Evolutionary conservation across 2,797 vertebrate species (phyloP), one percentile per base, ranked within the genome.

Genomic region (Todus mexicanus): DNA sequence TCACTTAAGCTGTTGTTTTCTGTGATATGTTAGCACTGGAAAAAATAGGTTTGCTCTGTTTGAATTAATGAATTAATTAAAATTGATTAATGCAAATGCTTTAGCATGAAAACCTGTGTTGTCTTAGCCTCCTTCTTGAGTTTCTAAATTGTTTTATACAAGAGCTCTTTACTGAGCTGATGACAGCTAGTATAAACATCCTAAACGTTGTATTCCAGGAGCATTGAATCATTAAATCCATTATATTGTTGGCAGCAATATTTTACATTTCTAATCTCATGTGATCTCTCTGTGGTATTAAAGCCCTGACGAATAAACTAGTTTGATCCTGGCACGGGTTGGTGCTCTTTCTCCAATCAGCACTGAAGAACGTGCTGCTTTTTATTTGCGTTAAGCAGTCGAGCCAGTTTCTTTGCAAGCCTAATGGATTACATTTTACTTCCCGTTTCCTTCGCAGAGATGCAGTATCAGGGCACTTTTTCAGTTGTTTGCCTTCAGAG

Each of bases 401-500:
- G 70, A 84, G 96, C 96, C 90, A 95, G 96, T 96, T 96, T 90
- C 20, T 51, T 65, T 65, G 16, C 71, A 40, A 90, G 82, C 70
- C 64, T 33, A 22, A 25, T 82, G 78, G 86, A 79, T 94, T 77
- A 68, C 70, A 70, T 91, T 93, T 90, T 89, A 93, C 90, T 96
- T 95, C 92, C 95, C 48, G 4, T 86, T 95, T 90, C 82, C 94
- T 65, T 65, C 78, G 65, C 71, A 84, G 88, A 73, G 79, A 78
- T 85, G 79, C 68, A 83, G 72, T 85, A 71, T 80, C 38, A 0
- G 43, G 61, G 78, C 65, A 51, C 35, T 78, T 94, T 93, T 94
- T 68, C 79, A 83, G 37, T 64, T 81, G 77, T 86, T 93, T 78
- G 48, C 88, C 71, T 93, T 65, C 0, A 6, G 73, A 74, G 84